Evolutionary conservation across 2,797 vertebrate species (phyloP), one percentile per base, ranked within the genome.

Genomic region (Petrocephalus sullivani): DNA sequence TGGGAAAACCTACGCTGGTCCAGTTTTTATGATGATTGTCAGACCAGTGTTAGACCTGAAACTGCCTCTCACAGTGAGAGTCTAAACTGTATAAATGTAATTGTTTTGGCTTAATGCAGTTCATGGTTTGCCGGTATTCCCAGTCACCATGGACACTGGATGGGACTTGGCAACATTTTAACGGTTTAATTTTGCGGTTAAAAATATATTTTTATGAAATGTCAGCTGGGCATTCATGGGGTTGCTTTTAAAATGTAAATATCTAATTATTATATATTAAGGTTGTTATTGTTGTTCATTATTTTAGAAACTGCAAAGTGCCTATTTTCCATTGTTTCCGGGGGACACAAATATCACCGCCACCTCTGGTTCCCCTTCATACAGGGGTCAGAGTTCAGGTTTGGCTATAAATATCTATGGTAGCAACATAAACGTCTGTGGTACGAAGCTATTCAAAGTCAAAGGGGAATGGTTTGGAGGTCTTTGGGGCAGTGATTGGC

Each of bases 401-500:
- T 54, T 12, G 78, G 49, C 33, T 88, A 37, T 67, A 23, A 61
- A 86, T 88, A 89, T 85, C 75, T 88, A 53, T 71, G 14, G 41
- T 81, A 54, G 67, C 28, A 71, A 37, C 16, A 28, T 67, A 23
- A 61, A 86, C 87, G 87, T 85, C 84, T 89, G 53, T 56, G 14
- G 28, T 81, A 82, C 23, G 89, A 54, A 51, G 53, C 86, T 90
- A 92, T 91, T 46, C 4, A 86, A 89, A 33, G 84, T 91, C 53
- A 86, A 46, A 85, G 85, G 91, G 87, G 91, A 60, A 23, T 2
- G 88, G 91, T 90, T 88, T 89, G 75, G 89, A 86, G 56, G 37
- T 86, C 64, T 41, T 71, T 64, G 89, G 91, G 86, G 87, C 90
- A 16, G 78, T 89, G 90, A 93, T 88, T 91, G 90, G 91, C 91